Conservation (phyloP, 2,797 vertebrate genomes). For the Schizothorax lantsangensis region DNA sequence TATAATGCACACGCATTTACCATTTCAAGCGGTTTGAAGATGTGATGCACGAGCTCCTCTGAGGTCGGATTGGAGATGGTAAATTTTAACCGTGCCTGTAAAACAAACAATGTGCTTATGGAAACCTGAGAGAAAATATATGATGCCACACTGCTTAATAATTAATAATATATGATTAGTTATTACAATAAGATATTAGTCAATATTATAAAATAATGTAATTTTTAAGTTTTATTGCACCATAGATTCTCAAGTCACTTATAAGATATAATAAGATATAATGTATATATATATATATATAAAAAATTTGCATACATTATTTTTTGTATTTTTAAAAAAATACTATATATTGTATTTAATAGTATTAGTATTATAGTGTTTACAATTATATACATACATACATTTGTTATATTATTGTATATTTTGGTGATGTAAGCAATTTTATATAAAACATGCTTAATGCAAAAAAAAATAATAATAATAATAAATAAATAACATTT, state of each 20-base stretch:
- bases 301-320: neutral
- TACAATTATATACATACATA: neutral
- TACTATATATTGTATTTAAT: neutral
- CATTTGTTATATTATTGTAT: neutral
- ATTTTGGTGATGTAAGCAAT: neutral
- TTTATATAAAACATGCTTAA: neutral
- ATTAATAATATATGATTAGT: neutral
- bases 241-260: neutral
- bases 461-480: neutral
- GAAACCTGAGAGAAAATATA: neutral
- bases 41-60: conserved; percentile 84
- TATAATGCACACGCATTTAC: conserved; percentile 71
- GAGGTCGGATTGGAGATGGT: conserved; percentile 85
- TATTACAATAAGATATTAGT: neutral
- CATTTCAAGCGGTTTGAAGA: conserved; percentile 87
- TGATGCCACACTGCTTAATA: neutral
- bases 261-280: neutral
- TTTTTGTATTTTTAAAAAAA: neutral
- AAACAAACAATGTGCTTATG: neutral
- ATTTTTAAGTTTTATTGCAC: neutral
- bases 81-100: conserved; percentile 82
- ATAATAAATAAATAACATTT: neutral
- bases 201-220: neutral
- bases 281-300: neutral
- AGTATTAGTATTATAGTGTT: neutral